Conservation (phyloP, 2,113 vertebrate species). For the Actinemys pallida region DNA sequence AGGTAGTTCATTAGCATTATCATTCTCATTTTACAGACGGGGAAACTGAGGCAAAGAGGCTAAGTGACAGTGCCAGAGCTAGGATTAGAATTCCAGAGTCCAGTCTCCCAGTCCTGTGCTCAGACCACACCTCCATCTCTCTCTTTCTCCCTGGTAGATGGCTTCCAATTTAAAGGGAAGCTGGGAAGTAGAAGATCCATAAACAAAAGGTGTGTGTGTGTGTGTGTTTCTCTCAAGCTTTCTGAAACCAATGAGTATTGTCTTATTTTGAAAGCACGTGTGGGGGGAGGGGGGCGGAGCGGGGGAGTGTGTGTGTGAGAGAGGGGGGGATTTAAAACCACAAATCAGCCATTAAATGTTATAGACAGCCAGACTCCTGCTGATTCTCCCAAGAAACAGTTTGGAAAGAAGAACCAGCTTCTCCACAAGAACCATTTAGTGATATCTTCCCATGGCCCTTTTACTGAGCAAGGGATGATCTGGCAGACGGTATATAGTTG, state of each 20-base stretch:
- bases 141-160: not conserved
- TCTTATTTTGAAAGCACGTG: no score
- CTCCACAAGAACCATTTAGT: not conserved
- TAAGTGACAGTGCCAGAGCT: not conserved
- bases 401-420: no score
- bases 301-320: fast-evolving
- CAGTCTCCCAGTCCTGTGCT: not conserved
- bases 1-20: not conserved
- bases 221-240: not conserved
- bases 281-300: no score
- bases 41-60: not conserved
- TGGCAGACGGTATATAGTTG: not conserved
- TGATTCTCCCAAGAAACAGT: not conserved
- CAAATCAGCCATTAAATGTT: not conserved
- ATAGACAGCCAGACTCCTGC: not conserved
- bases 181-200: not conserved
- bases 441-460: not conserved
- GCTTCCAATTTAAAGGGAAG: not conserved
- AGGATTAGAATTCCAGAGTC: no score
- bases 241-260: not conserved
- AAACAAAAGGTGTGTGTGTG: not conserved
- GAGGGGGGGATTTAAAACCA: not conserved
- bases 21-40: not conserved
- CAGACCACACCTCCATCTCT: not conserved
- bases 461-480: not conserved